These are phyloP conservation scores for Trachemys scripta DNA, from an alignment of 2,113 vertebrate genomes.

Conservation along the genomic window DNA sequence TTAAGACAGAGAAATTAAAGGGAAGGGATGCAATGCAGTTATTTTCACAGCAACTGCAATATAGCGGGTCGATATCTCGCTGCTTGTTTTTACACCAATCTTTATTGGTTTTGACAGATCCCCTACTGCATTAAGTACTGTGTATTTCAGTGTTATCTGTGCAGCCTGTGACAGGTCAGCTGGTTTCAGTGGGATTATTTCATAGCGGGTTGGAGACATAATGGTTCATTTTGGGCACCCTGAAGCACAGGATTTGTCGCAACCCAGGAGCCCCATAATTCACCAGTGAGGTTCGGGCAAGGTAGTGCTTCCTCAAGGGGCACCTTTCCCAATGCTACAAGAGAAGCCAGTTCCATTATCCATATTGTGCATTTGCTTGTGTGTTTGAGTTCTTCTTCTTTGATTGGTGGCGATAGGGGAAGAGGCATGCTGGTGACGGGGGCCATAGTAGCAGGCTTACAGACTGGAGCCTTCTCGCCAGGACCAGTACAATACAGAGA, in stretches of 20 bases:
- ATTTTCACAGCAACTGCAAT: constrained; percentile 50
- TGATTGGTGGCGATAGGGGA: not conserved
- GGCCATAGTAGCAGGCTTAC: not conserved
- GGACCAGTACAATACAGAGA: not conserved
- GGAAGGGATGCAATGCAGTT: constrained; percentile 39
- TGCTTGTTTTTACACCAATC: constrained; percentile 44
- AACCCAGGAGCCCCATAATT: constrained; percentile 7
- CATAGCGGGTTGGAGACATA: not conserved
- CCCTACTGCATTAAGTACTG: not conserved
- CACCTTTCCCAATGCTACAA: constrained; percentile 31
- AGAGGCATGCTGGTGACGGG: not conserved
- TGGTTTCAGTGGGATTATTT: constrained; percentile 52
- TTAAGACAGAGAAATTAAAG: constrained; percentile 67
- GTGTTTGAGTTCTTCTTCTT: not conserved
- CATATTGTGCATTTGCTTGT: constrained; percentile 21
- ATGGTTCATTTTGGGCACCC: constrained; percentile 24
- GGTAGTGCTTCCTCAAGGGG: constrained; percentile 45
- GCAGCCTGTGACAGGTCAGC: constrained; percentile 16
- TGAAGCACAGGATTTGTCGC: constrained; percentile 34
- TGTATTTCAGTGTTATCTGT: constrained; percentile 12
- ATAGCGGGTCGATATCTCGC: constrained; percentile 6
- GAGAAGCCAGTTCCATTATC: constrained; percentile 55
- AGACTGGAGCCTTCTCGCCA: not conserved
- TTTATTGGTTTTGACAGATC: constrained; percentile 42
- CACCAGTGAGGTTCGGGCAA: constrained; percentile 25